A percentile compares a stretch with the other conserved stretches of the same genome.
These are phyloP conservation scores for Mormyrops boulengeri DNA, from an alignment of 2,797 vertebrate species.

Conservation along the genomic window DNA sequence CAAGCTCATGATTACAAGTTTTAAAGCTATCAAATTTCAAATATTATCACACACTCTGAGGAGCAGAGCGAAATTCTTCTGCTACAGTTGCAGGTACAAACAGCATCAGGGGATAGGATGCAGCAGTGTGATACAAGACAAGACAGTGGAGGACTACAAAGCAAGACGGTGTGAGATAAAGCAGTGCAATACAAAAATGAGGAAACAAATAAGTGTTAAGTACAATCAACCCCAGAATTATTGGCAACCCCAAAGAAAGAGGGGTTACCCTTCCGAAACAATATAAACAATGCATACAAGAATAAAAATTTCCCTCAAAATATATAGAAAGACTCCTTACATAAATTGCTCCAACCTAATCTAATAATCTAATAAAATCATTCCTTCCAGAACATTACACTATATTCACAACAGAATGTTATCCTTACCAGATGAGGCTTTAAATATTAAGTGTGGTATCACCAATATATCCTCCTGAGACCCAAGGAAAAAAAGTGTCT, in stretches of 20 bases:
- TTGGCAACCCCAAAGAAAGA: background rate
- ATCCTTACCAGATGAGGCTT: background rate
- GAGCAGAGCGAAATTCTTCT: background rate
- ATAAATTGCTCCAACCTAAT: background rate
- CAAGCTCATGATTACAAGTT: background rate
- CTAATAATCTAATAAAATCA: background rate
- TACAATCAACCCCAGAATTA: background rate
- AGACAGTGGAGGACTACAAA: background rate
- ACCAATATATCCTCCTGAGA: background rate
- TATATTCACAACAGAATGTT: background rate
- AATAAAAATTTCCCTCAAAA: background rate
- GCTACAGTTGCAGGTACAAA: background rate
- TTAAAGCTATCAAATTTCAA: background rate
- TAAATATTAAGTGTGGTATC: background rate
- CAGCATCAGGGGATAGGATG: background rate
- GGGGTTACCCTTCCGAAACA: background rate
- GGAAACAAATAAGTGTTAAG: background rate
- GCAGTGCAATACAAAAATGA: background rate
- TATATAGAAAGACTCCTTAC: background rate
- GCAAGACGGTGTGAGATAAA: background rate
- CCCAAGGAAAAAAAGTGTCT: no score
- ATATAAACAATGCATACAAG: background rate
- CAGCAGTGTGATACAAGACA: background rate
- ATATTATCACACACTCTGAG: background rate
- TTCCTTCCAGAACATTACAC: background rate